Evolutionary conservation across 2,888 invertebrate genomes (phyloP).

Genomic region (Dorcus hopei): DNA sequence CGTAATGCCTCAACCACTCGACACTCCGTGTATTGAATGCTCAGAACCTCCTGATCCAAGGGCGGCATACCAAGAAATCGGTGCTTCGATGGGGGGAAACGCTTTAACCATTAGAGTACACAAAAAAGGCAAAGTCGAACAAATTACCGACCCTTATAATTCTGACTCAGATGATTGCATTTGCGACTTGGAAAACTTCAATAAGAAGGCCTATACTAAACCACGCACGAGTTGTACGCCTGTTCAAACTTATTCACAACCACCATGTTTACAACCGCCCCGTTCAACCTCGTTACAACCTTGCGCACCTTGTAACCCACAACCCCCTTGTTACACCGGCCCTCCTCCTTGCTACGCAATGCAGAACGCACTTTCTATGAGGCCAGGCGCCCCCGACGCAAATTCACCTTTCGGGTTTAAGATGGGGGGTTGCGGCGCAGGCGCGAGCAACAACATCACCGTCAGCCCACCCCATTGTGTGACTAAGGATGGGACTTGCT

Average conservation of each 20-base stretch:
- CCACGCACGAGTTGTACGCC: constrained; percentile 11
- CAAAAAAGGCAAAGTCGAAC: constrained; percentile 52
- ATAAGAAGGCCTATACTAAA: constrained; percentile 42
- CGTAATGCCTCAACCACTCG: constrained; percentile 50
- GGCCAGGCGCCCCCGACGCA: constrained; percentile 33
- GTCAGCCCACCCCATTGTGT: constrained; percentile 51
- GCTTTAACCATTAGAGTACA: constrained; percentile 63
- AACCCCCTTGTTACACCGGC: neutral
- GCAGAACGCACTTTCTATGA: constrained; percentile 31
- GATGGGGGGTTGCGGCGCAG: constrained; percentile 26
- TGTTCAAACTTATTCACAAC: neutral
- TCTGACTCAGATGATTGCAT: constrained; percentile 48
- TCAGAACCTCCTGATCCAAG: constrained; percentile 24
- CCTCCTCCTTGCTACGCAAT: neutral
- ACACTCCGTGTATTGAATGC: constrained; percentile 37
- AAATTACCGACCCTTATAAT: constrained; percentile 49
- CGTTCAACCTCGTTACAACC: no score
- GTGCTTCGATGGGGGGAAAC: constrained; percentile 63
- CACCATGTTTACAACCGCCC: neutral
- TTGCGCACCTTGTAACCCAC: neutral
- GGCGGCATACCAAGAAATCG: constrained; percentile 62
- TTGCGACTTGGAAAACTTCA: constrained; percentile 28
- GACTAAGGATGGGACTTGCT: constrained; percentile 55
- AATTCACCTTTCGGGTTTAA: constrained; percentile 38
- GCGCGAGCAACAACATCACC: constrained; percentile 36